Evolutionary conservation across 2,888 invertebrate genomes (phyloP).

Genomic region (Idaea aversata): DNA sequence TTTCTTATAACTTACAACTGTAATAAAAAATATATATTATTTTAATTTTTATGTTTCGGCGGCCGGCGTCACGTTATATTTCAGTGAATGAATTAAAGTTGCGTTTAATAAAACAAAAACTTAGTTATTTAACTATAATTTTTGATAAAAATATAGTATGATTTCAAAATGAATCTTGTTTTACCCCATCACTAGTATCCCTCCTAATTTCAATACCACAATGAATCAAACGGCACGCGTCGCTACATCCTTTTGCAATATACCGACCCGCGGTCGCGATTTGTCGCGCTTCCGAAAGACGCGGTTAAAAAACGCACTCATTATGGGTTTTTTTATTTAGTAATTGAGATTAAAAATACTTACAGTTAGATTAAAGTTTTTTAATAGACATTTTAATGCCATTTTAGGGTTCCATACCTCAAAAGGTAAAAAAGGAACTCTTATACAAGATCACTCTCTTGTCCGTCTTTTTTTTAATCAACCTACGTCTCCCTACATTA

Average conservation of each 20-base stretch:
- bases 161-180: constrained; percentile 13
- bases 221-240: constrained; percentile 57
- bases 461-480: no score
- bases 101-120: neutral
- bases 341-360: no score
- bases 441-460: no score
- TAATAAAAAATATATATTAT: no score
- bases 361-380: no score
- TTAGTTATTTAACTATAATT: neutral
- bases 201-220: constrained; percentile 35
- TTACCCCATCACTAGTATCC: constrained; percentile 13
- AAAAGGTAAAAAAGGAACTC: no score
- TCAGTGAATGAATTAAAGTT: neutral
- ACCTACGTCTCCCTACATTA: no score
- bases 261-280: constrained; percentile 58
- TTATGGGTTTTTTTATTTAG: constrained; percentile 13
- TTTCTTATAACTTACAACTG: no score
- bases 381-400: no score
- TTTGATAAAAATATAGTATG: neutral
- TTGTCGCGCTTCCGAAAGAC: constrained; percentile 58
- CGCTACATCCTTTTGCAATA: constrained; percentile 71
- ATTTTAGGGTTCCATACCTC: no score
- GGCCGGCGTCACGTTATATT: neutral
- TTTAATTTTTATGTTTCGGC: no score
- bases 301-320: constrained; percentile 24